Conservation (phyloP, 2,888 invertebrate species). For the Athalia rosae region DNA sequence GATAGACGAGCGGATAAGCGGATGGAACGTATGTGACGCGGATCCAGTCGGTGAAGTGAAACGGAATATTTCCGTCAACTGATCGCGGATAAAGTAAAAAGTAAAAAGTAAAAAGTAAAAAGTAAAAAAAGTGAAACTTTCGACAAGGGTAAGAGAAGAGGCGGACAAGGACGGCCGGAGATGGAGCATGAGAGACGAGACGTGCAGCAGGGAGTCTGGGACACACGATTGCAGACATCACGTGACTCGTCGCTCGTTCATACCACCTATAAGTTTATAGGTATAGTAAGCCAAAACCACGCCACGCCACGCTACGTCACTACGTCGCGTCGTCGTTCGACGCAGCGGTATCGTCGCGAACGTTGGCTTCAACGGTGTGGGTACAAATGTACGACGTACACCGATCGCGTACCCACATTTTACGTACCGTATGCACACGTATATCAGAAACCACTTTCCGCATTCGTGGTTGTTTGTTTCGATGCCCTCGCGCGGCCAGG, state of each 20-base stretch:
- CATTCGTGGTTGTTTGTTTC: background rate
- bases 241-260: slow-evolving; percentile 57
- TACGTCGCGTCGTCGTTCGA: background rate
- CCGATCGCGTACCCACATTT: background rate
- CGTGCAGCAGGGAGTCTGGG: slow-evolving; percentile 57
- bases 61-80: background rate
- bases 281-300: no score
- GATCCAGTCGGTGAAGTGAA: no score
- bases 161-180: background rate
- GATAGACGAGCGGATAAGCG: no score
- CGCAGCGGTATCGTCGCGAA: background rate
- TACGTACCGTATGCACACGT: background rate
- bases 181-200: slow-evolving; percentile 34
- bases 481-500: slow-evolving; percentile 6
- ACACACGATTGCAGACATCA: slow-evolving; percentile 61
- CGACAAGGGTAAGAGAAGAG: background rate
- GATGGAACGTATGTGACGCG: no score
- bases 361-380: background rate
- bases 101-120: background rate
- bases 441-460: background rate
- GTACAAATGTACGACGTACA: background rate
- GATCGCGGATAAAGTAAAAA: background rate
- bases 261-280: slow-evolving; percentile 15
- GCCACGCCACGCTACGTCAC: background rate
- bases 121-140: background rate